Conservation (phyloP, 2,113 vertebrate genomes). For the Datnioides undecimradiatus region DNA sequence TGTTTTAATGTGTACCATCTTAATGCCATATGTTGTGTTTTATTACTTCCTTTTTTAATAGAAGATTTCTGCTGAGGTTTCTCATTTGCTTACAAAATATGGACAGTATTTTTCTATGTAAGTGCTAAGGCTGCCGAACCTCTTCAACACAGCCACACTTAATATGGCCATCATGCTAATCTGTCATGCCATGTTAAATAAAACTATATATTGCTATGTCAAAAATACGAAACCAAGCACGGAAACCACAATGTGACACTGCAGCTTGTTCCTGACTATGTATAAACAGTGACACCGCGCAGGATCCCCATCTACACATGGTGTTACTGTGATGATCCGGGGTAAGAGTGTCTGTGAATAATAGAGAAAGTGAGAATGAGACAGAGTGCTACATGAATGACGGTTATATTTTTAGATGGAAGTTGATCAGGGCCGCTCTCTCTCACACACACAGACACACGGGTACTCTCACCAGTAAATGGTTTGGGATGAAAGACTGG, state of each 20-base stretch:
- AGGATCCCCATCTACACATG: slow-evolving; percentile 12
- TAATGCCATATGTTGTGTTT: too few species aligned
- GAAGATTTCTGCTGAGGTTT: too few species aligned
- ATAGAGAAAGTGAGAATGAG: slow-evolving; percentile 33
- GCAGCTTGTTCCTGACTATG: slow-evolving; percentile 15
- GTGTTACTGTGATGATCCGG: slow-evolving; percentile 32
- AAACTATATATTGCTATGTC: neutral
- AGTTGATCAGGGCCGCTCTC: slow-evolving; percentile 19
- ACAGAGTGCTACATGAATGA: slow-evolving; percentile 47
- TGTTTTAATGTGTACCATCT: too few species aligned
- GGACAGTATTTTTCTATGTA: too few species aligned
- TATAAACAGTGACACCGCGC: neutral
- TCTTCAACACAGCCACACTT: neutral
- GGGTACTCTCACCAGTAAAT: neutral
- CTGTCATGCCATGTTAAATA: neutral
- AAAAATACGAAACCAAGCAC: neutral
- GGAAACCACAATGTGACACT: slow-evolving; percentile 5
- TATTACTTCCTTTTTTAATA: too few species aligned
- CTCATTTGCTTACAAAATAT: too few species aligned
- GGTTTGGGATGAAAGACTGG: neutral
- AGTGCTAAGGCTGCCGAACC: neutral
- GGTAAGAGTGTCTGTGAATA: slow-evolving; percentile 21
- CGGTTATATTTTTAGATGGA: slow-evolving; percentile 49
- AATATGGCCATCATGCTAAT: neutral
- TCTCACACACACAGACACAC: neutral